phyloP scores from a whole-genome alignment of 2,888 invertebrate species.

The Aporophyla nigra region DNA sequence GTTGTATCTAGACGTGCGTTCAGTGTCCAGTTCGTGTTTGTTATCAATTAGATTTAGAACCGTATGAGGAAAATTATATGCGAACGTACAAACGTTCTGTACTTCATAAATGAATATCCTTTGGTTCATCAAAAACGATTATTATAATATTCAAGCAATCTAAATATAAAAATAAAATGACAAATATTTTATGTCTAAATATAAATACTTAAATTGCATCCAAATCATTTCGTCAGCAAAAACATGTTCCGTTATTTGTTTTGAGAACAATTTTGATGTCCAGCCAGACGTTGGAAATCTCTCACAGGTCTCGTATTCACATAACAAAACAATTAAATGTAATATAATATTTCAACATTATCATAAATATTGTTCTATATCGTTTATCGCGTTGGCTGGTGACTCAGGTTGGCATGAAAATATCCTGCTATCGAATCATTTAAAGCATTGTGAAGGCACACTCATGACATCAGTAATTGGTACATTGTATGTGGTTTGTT shows the following conservation, averaged over 20 bases:
- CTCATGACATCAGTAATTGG: constrained; percentile 21
- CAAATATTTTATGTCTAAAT: not conserved
- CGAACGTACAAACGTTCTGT: not conserved
- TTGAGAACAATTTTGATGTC: constrained; percentile 1
- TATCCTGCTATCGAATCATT: constrained; percentile 45
- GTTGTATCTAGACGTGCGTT: constrained; percentile 20
- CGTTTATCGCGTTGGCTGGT: constrained; percentile 36
- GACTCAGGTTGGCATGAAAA: constrained; percentile 44
- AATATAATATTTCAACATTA: constrained; percentile 36
- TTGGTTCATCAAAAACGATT: not conserved
- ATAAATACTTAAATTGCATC: not conserved
- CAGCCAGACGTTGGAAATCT: constrained; percentile 1
- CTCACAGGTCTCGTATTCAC: constrained; percentile 24
- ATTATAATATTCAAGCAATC: not conserved
- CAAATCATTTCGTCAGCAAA: not conserved
- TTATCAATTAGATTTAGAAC: not conserved
- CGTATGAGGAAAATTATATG: not conserved
- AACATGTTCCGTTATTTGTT: constrained; percentile 2
- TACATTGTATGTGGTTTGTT: constrained; percentile 15
- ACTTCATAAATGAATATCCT: not conserved
- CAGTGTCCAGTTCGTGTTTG: constrained; percentile 1
- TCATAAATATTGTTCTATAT: constrained; percentile 39
- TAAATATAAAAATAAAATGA: not conserved
- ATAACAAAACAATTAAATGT: constrained; percentile 22
- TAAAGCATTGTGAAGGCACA: constrained; percentile 29